Conservation (phyloP, 2,113 vertebrate species). For the Megalops atlanticus region DNA sequence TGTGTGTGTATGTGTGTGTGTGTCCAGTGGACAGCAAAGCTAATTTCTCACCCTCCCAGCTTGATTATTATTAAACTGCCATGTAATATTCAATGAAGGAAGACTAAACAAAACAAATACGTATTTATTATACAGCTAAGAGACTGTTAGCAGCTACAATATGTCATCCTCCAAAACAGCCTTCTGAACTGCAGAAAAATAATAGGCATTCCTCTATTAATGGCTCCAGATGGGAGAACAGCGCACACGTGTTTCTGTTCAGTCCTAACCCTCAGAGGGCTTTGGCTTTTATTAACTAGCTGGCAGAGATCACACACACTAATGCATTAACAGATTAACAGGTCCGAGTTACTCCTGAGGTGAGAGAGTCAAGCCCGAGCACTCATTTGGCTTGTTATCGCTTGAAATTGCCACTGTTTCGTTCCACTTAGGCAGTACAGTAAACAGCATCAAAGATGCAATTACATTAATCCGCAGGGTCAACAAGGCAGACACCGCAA, state of each 20-base stretch:
- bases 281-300: slow-evolving; percentile 13
- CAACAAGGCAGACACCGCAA: slow-evolving; percentile 41
- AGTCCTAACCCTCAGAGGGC: slow-evolving; percentile 1
- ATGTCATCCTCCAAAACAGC: neutral
- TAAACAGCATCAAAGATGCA: slow-evolving; percentile 52
- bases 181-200: no score
- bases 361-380: slow-evolving; percentile 16
- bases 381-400: slow-evolving; percentile 36
- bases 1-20: no score
- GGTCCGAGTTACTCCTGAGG: slow-evolving; percentile 28
- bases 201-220: slow-evolving; percentile 39
- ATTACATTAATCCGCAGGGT: slow-evolving; percentile 49
- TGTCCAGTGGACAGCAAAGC: neutral
- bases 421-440: slow-evolving; percentile 40
- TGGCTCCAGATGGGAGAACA: slow-evolving; percentile 18
- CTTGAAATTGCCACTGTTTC: slow-evolving; percentile 21
- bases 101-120: neutral
- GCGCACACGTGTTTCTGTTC: slow-evolving; percentile 16
- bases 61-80: neutral
- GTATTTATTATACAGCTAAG: neutral
- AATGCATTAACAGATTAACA: no score
- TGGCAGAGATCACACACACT: slow-evolving; percentile 24
- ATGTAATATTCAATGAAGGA: neutral
- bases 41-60: neutral
- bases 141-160: neutral